Base-by-base conservation (phyloP, 2,113 vertebrate genomes). In the Albula glossodonta region DNA sequence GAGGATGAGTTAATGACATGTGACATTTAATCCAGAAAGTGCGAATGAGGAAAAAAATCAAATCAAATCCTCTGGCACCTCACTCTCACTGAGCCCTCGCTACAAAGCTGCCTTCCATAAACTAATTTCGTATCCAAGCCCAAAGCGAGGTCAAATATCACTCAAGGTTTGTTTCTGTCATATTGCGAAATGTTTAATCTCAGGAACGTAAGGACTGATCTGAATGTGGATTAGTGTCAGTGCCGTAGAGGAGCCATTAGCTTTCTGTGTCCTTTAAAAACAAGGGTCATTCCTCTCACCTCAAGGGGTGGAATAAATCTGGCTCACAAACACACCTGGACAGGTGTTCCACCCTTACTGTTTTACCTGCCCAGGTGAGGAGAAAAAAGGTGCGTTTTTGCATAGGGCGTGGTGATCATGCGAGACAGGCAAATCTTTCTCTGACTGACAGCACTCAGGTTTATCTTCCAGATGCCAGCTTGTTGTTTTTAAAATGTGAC, bases 101-200 rank as follows among this genome's bases (percentile, higher is more conserved):
- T 63, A 19, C 70, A 74, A 31, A 74, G 70, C 22, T 31, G 70
- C 70, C 4, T 7, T 10, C 6, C 70, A 10, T 74, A 10, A 74
- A 74, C 6, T 74, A 25, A 25, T 74, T 74, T 31, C 70, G 22
- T n/a, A 74, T 8, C 70, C n/a, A 74, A 74, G n/a, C 70, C n/a
- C 70, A 31, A 31, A 74, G 70, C 70, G n/a, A 74, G 70, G 70
- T 74, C n/a, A 84, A 84, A 78, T 52, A 84, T n/a, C n/a, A 13
- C 57, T 83, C 60, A 49, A 66, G 57, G 60, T 51, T 66, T 83
- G 51, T 48, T 48, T 19, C 17, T 63, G 56, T 63, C 41, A 66
- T 70, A 70, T 51, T 66, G 82, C 15, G 50, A 48, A 48, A 10
- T 25, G n/a, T 77, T 25, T 84, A 53, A 84, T 84, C n/a, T 84